phyloP scores from a whole-genome alignment of 2,113 vertebrate species.

The Fulmarus glacialis region DNA sequence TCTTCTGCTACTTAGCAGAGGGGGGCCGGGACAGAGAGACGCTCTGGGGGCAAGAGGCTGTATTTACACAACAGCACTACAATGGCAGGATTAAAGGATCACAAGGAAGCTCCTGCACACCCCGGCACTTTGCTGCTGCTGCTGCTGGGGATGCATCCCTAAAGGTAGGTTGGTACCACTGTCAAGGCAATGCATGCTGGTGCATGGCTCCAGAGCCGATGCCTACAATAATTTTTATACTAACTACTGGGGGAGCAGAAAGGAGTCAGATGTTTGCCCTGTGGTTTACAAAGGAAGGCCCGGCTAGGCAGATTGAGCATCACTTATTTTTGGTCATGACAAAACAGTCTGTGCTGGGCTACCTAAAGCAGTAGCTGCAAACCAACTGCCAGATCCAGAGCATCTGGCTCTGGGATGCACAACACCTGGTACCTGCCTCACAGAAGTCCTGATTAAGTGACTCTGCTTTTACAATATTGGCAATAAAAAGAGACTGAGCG shows the following conservation, averaged over 20 bases:
- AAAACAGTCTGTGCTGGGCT: background rate
- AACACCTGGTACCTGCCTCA: background rate
- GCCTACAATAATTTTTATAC: fast-evolving
- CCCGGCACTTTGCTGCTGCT: background rate
- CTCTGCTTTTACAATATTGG: background rate
- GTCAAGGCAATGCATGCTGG: background rate
- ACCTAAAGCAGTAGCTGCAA: background rate
- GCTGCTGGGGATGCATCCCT: background rate
- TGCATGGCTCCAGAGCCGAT: background rate
- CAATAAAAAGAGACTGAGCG: background rate
- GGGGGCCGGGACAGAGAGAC: background rate
- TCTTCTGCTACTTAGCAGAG: background rate
- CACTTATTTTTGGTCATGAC: background rate
- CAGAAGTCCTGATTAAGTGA: background rate
- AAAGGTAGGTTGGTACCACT: background rate
- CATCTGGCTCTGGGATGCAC: background rate
- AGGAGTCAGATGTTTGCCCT: background rate
- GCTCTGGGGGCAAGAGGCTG: background rate
- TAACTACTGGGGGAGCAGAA: background rate
- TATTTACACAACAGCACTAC: background rate
- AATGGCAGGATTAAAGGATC: background rate
- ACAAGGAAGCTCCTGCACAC: background rate
- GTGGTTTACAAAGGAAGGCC: background rate
- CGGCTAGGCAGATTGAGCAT: background rate
- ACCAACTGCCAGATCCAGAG: background rate